Base-by-base conservation (phyloP, 2,113 vertebrate genomes). In the Genyomyrus donnyi region DNA sequence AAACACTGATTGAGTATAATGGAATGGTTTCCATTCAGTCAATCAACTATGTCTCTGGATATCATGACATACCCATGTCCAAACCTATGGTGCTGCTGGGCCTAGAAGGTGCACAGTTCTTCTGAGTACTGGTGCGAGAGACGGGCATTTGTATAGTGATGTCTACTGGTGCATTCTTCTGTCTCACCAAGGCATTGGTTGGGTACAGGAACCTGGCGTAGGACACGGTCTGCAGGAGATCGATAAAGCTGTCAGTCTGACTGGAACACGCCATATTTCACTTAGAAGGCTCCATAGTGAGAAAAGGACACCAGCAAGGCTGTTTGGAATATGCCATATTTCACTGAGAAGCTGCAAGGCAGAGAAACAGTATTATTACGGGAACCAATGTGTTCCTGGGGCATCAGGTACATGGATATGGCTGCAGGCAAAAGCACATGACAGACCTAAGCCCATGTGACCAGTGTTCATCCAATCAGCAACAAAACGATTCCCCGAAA, bases 201-300 rank as follows among this genome's bases (percentile, higher is more conserved):
- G 98, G 97, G 90, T 98, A 98, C 91, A 99, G 92, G 95, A 98
- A 99, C 94, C 97, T 98, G 90, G 98, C 98, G 87, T 99, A 99
- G 42, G 98, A 99, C 92, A 99, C 98, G 0, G 98, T 97, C 98
- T 98, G 94, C 49, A 91, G 87, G 89, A 31, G 46, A 84, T 90
- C 21, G 66, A 74, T 3, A 46, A n/a, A 45, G 87, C 31, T 13
- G 49, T 62, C 87, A 66, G 35, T 62, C 31, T 21, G 35, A 62
- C 6, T 56, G 50, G 5, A n/a, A 70, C n/a, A 21, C 15, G 15
- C 39, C 80, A 84, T 84, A 42, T 46, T 46, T 66, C 62, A 66
- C n/a, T 45, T 3, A n/a, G 39, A 48, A 46, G 17, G 17, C 80
- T 46, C 80, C 7, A 46, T 2, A 46, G 80, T 42, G 45, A 83